phyloP scores from a whole-genome alignment of 2,113 vertebrate species.

The Ammodytes dubius region DNA sequence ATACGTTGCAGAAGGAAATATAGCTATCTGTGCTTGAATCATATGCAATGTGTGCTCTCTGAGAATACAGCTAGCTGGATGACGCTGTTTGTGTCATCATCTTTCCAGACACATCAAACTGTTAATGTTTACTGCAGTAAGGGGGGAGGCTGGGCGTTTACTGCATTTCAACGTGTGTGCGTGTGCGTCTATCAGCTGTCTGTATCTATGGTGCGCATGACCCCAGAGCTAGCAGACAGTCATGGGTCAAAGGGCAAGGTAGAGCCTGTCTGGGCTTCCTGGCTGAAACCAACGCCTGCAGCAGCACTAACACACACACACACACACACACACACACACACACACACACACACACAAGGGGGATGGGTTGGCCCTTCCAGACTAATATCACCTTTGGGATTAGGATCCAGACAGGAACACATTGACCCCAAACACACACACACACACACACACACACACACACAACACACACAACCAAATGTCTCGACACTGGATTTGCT shows the following conservation, averaged over 20 bases:
- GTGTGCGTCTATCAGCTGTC: slow-evolving; percentile 78
- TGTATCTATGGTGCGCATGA: slow-evolving; percentile 79
- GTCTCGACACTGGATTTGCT: slow-evolving; percentile 68
- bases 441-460: slow-evolving; percentile 46
- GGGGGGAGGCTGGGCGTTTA: background rate
- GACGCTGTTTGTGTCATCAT: slow-evolving; percentile 39
- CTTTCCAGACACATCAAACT: slow-evolving; percentile 28
- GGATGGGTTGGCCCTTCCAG: slow-evolving; percentile 71
- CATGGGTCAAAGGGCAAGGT: slow-evolving; percentile 82
- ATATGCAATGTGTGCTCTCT: background rate
- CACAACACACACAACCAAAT: slow-evolving; percentile 50
- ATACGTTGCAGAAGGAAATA: background rate
- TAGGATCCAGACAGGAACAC: slow-evolving; percentile 84
- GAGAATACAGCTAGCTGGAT: slow-evolving; percentile 8
- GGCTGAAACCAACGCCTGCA: slow-evolving; percentile 75
- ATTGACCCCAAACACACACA: slow-evolving; percentile 73
- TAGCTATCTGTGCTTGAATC: slow-evolving; percentile 5
- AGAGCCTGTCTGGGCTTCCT: slow-evolving; percentile 85
- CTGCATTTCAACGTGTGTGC: slow-evolving; percentile 19
- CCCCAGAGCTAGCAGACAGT: slow-evolving; percentile 84
- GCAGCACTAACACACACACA: slow-evolving; percentile 1
- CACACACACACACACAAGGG: slow-evolving; percentile 38
- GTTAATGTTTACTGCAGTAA: slow-evolving; percentile 45
- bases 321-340: slow-evolving; percentile 43
- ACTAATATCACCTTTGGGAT: slow-evolving; percentile 88